Evolutionary conservation across 1,140 invertebrate species (phyloP).

Genomic region (Mylabris phalerata): DNA sequence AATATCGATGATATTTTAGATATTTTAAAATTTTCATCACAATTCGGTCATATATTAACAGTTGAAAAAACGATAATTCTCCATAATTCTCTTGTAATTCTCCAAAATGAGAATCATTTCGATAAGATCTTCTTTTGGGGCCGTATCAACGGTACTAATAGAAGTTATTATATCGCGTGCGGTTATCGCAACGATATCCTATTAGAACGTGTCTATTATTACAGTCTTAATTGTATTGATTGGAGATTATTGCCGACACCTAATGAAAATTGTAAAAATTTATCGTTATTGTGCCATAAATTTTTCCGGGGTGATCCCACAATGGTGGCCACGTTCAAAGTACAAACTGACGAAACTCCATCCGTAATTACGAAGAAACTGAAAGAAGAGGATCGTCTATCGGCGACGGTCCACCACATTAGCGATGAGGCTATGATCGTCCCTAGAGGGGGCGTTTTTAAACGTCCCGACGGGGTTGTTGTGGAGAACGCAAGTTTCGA

Average conservation of each 20-base stretch:
- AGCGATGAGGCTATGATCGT: conserved; percentile 60
- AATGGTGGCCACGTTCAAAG: conserved; percentile 43
- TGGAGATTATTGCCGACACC: conserved; percentile 61
- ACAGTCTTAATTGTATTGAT: conserved; percentile 59
- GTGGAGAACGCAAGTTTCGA: conserved; percentile 61
- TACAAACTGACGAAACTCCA: conserved; percentile 24
- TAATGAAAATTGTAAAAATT: conserved; percentile 50
- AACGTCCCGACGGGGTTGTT: conserved; percentile 54
- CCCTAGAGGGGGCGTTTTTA: conserved; percentile 64
- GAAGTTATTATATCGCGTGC: conserved; percentile 68
- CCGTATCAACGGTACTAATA: conserved; percentile 56
- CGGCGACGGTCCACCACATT: conserved; percentile 60
- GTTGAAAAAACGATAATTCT: conserved; percentile 58
- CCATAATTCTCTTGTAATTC: conserved; percentile 59
- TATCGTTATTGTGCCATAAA: conserved; percentile 49
- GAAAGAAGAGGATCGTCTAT: conserved; percentile 69
- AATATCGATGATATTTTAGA: conserved; percentile 32
- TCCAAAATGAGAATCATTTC: conserved; percentile 72
- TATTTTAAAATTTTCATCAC: conserved; percentile 42
- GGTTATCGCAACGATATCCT: conserved; percentile 63
- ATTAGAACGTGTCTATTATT: conserved; percentile 59
- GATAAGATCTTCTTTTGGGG: conserved; percentile 67
- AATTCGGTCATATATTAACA: conserved; percentile 54
- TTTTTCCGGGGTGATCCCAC: conserved; percentile 53
- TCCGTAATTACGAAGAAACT: conserved; percentile 42